Conservation (phyloP, 1,140 invertebrate species). For the Dolichoris vasculosae region DNA sequence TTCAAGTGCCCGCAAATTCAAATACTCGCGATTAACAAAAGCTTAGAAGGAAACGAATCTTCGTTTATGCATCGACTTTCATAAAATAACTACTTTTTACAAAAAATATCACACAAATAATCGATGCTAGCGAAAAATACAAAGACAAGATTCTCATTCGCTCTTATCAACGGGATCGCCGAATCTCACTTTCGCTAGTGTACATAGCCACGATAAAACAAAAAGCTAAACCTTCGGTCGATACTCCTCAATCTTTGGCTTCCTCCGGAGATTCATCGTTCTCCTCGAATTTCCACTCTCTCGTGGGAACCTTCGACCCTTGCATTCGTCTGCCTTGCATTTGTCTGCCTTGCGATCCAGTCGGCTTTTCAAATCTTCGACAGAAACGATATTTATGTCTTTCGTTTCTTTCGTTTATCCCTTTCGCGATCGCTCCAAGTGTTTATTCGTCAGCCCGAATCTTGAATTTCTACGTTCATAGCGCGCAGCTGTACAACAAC, state of each 20-base stretch:
- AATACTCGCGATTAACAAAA: neutral
- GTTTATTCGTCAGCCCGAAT: neutral
- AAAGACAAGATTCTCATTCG: conserved; percentile 20
- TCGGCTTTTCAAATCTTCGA: neutral
- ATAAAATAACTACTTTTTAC: conserved; percentile 11
- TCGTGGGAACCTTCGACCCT: neutral
- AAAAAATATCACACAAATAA: conserved; percentile 36
- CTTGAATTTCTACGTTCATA: conserved; percentile 7
- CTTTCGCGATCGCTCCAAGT: conserved; percentile 3
- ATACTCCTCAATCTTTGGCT: conserved; percentile 49
- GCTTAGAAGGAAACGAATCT: neutral
- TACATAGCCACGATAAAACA: neutral
- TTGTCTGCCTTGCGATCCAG: neutral
- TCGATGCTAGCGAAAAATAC: conserved; percentile 31
- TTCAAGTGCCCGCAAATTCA: neutral
- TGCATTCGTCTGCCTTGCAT: neutral
- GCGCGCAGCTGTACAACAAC: conserved; percentile 16
- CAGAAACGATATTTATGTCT: conserved; percentile 10
- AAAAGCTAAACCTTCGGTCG: conserved; percentile 3
- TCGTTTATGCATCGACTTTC: neutral
- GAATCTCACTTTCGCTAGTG: conserved; percentile 11
- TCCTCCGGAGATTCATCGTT: conserved; percentile 36
- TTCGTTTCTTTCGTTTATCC: neutral
- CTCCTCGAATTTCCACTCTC: neutral
- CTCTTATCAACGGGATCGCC: conserved; percentile 3